phyloP scores from a whole-genome alignment of 2,797 vertebrate genomes.

The Cyclopterus lumpus region DNA sequence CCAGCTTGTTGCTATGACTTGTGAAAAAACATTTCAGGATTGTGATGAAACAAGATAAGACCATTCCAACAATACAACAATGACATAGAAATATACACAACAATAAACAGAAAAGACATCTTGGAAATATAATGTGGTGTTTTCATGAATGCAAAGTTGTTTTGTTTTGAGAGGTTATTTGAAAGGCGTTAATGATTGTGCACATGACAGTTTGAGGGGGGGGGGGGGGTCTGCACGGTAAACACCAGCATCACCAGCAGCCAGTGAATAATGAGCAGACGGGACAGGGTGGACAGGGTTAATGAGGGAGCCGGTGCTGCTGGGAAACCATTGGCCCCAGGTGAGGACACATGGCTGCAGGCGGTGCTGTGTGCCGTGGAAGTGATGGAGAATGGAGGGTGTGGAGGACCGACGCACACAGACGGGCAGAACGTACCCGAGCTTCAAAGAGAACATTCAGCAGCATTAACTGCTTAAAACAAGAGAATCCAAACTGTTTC shows the following conservation, averaged over 20 bases:
- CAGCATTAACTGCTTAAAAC: not conserved
- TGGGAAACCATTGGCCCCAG: conserved; percentile 20
- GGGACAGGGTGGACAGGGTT: conserved; percentile 3
- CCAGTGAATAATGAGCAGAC: conserved; percentile 1
- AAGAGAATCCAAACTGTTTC: not conserved
- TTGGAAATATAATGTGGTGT: not conserved
- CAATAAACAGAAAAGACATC: not conserved
- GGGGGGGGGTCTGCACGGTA: not conserved
- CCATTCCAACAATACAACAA: not conserved
- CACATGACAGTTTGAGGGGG: too few species aligned
- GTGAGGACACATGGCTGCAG: conserved; percentile 47
- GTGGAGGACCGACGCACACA: not conserved
- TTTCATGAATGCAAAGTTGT: not conserved
- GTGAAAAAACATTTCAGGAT: not conserved
- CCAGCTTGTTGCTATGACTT: not conserved
- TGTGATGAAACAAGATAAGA: not conserved
- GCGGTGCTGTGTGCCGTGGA: conserved; percentile 39
- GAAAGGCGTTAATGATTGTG: not conserved
- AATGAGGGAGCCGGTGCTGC: conserved; percentile 35
- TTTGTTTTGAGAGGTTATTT: not conserved
- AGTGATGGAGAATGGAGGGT: not conserved
- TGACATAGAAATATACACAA: not conserved
- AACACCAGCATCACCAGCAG: not conserved
- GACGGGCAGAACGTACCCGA: not conserved
- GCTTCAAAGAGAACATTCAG: not conserved